Percentiles rank a stretch among this genome's conserved stretches.
Evolutionary conservation across 1,140 invertebrate genomes (phyloP).

Genomic region (Scaptomyza montana): DNA sequence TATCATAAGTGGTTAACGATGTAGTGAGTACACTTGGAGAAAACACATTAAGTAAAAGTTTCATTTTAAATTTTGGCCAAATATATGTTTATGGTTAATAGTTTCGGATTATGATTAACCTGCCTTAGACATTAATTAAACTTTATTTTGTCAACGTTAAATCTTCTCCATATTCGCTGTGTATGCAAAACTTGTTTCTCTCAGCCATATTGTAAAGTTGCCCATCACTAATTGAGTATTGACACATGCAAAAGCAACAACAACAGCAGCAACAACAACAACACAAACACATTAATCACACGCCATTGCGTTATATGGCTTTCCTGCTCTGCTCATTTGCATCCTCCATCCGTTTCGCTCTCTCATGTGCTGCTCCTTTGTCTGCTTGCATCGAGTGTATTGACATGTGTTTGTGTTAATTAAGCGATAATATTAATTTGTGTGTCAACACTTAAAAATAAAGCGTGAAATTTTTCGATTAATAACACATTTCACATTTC

Average conservation of each 20-base stretch:
- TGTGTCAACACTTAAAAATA: slow-evolving; percentile 80
- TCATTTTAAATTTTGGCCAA: no score
- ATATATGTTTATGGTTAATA: no score
- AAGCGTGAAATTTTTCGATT: slow-evolving; percentile 74
- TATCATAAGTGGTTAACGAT: neutral
- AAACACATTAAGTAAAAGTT: neutral
- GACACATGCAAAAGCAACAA: slow-evolving; percentile 12
- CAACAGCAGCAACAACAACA: slow-evolving; percentile 2
- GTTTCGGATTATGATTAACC: no score
- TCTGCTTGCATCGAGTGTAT: slow-evolving; percentile 13
- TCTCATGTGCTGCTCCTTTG: slow-evolving; percentile 24
- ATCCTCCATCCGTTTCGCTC: slow-evolving; percentile 11
- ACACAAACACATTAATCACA: slow-evolving; percentile 41
- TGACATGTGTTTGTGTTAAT: slow-evolving; percentile 54
- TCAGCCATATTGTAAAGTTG: slow-evolving; percentile 1
- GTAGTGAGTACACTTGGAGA: neutral
- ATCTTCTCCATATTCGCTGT: neutral
- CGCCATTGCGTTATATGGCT: slow-evolving; percentile 30
- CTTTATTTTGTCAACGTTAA: neutral
- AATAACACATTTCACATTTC: slow-evolving; percentile 74
- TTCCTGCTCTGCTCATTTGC: slow-evolving; percentile 1
- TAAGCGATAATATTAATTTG: slow-evolving; percentile 83
- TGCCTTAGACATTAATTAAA: no score
- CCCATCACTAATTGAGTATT: slow-evolving; percentile 44
- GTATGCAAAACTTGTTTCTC: slow-evolving; percentile 3